A percentile compares a stretch with the other conserved stretches of the same genome.
phyloP scores from a whole-genome alignment of 2,113 vertebrate genomes.

The Anhinga anhinga region DNA sequence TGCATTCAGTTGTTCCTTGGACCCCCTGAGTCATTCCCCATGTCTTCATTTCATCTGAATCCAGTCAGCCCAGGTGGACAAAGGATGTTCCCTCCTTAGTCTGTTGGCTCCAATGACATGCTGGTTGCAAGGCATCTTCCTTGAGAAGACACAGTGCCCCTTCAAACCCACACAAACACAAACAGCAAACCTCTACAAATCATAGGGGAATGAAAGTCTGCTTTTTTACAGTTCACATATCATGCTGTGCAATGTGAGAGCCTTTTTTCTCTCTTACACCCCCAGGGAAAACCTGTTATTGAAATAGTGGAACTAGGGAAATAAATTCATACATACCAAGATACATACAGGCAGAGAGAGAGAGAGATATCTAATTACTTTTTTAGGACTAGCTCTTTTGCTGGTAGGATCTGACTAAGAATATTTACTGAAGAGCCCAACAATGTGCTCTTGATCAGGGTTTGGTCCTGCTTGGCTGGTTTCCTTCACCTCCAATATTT shows the following conservation, averaged over 20 bases:
- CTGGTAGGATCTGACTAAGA: not conserved
- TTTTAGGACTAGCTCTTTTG: not conserved
- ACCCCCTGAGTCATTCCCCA: not conserved
- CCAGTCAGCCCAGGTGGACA: not conserved
- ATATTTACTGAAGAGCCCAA: not conserved
- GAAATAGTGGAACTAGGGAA: not conserved
- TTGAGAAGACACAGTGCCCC: accelerated
- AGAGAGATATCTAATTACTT: not conserved
- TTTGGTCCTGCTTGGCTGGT: not conserved
- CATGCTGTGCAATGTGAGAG: not conserved
- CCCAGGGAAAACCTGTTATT: not conserved
- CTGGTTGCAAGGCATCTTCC: not conserved
- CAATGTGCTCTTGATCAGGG: not conserved
- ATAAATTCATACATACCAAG: not conserved
- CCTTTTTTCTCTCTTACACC: not conserved
- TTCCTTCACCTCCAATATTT: not conserved
- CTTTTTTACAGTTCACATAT: not conserved
- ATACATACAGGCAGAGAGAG: not conserved
- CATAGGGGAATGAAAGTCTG: not conserved
- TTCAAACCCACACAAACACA: not conserved
- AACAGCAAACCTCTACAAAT: not conserved
- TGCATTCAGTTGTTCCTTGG: not conserved
- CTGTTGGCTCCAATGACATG: not conserved
- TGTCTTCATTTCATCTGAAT: not conserved
- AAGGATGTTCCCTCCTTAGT: not conserved